Evolutionary conservation across 2,888 invertebrate species (phyloP), one percentile per base, ranked within the genome.

Genomic region (Ophioninae sp.): DNA sequence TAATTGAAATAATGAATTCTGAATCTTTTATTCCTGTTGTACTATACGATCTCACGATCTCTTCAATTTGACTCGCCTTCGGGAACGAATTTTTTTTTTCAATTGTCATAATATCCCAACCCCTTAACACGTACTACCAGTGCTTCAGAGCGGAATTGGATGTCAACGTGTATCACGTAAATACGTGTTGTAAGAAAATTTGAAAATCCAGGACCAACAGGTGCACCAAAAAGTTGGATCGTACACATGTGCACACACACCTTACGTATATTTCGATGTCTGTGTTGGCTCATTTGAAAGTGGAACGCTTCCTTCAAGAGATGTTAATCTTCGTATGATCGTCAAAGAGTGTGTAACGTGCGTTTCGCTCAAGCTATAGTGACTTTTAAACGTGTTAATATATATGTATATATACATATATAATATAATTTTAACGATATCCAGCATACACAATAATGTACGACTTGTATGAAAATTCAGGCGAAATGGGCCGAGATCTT

Each of bases 241-340:
- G 50, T 10, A 41, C 68, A 30, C 50, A 8, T 56, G 21, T 69
- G 61, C 56, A 67, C 37, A 59, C 70, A 75, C 57, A 13, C 41
- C 67, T 44, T 70, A 61, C 20, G 74, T 70, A 21, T 77, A 80
- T 64, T 61, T 67, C 70, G 74, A 70, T 74, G 59, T n/a, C 23
- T 61, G 75, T 75, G 84, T 84, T 87, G 70, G 68, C 83, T 85
- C 85, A 85, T 87, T 86, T 82, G 89, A 90, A 90, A 91, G 89
- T 89, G 79, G 89, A 89, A 87, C 90, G 88, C 89, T 91, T 91
- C 90, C 91, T 90, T 88, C 88, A 88, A 87, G 86, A 87, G 89
- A 90, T 88, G 88, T 85, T 89, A 90, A 91, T 90, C 88, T 86
- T 79, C 84, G 86, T 88, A 89, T 67, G 83, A 78, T 84, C 81